Evolutionary conservation across 2,797 vertebrate genomes (phyloP).

Genomic region (Anguilla pacifica): DNA sequence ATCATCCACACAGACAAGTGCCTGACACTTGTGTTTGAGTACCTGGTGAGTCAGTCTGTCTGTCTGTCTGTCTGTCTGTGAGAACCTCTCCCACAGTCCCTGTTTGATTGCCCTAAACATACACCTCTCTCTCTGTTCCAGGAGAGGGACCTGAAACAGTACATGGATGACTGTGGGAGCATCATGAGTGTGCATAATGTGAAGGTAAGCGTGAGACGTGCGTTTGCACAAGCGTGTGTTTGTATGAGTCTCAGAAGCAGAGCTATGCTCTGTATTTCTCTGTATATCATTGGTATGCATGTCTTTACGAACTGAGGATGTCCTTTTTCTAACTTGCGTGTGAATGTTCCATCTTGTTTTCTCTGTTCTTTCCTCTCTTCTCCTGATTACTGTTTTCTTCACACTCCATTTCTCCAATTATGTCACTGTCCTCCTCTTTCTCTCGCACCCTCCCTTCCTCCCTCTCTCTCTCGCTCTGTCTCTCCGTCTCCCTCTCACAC

Average conservation of each 20-base stretch:
- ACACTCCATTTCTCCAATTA: neutral
- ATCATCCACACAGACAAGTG: slow-evolving; percentile 84
- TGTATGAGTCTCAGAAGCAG: neutral
- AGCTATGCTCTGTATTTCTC: no score
- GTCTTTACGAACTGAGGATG: no score
- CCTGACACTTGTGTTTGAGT: slow-evolving; percentile 84
- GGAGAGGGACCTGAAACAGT: slow-evolving; percentile 82
- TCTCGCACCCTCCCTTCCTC: neutral
- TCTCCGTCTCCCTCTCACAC: neutral
- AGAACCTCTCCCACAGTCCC: neutral
- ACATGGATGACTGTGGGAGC: slow-evolving; percentile 83
- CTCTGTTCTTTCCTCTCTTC: neutral
- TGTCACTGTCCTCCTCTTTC: neutral
- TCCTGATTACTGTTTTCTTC: neutral
- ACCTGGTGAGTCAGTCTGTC: slow-evolving; percentile 70
- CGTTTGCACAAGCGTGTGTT: neutral
- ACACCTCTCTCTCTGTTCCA: slow-evolving; percentile 40
- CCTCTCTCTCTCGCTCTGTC: neutral
- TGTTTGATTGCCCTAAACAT: neutral
- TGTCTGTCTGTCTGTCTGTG: neutral
- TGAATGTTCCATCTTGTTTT: neutral
- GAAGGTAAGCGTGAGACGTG: slow-evolving; percentile 63
- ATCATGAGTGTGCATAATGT: slow-evolving; percentile 82
- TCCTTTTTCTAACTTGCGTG: no score
- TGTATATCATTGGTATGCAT: no score